Evolutionary conservation across 2,113 vertebrate genomes (phyloP).

Genomic region (Suncus etruscus): DNA sequence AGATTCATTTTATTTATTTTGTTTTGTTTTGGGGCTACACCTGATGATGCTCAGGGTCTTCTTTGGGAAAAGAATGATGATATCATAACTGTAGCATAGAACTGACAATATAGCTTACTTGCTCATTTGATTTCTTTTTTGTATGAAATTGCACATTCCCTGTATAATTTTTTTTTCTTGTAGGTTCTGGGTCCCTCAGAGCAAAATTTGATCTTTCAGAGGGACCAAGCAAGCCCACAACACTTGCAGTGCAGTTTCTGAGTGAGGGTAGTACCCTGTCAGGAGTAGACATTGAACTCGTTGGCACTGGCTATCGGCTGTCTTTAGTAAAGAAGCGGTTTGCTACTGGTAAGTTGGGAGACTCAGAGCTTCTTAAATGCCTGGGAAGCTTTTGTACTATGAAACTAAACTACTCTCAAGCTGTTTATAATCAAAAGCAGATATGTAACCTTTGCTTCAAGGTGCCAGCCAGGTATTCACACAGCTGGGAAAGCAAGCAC

Average conservation of each 20-base stretch:
- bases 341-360: slow-evolving; percentile 91
- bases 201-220: slow-evolving; percentile 97
- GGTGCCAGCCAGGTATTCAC: background rate
- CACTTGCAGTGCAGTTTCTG: slow-evolving; percentile 96
- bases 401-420: background rate
- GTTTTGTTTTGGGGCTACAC: too few species aligned
- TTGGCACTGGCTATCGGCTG: slow-evolving; percentile 95
- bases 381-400: slow-evolving; percentile 39
- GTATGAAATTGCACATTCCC: slow-evolving; percentile 23
- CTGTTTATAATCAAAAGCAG: slow-evolving; percentile 51
- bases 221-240: slow-evolving; percentile 95
- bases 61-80: background rate
- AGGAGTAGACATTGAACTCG: slow-evolving; percentile 94
- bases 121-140: slow-evolving; percentile 46
- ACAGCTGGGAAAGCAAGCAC: slow-evolving; percentile 21
- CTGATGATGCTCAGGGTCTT: background rate
- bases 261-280: slow-evolving; percentile 96
- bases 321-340: slow-evolving; percentile 98
- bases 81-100: slow-evolving; percentile 27
- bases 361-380: background rate
- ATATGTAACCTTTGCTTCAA: background rate
- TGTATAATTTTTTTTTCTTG: slow-evolving; percentile 66
- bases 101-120: slow-evolving; percentile 33
- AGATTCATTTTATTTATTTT: background rate
- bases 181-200: slow-evolving; percentile 95